A percentile compares a stretch with the other conserved stretches of the same genome.
These are phyloP conservation scores for Colletes collaris DNA, from an alignment of 2,888 invertebrate species.

Conservation along the genomic window DNA sequence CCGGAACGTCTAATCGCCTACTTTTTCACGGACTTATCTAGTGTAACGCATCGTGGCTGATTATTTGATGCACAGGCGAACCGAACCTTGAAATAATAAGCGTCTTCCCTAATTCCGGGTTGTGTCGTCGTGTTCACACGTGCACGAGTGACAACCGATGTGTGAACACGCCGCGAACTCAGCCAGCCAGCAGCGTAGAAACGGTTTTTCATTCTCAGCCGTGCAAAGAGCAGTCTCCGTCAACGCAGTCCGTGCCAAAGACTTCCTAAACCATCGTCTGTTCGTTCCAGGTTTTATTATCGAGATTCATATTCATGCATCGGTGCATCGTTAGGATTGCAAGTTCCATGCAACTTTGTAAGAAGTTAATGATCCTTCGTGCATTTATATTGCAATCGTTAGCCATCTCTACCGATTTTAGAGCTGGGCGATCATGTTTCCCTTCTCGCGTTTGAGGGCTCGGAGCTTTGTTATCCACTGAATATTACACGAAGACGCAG, in stretches of 20 bases:
- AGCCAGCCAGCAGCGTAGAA: conserved; percentile 56
- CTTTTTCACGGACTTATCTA: conserved; percentile 73
- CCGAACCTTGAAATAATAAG: conserved; percentile 80
- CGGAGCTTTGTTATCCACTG: not conserved
- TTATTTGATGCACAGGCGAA: conserved; percentile 70
- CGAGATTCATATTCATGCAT: conserved; percentile 14
- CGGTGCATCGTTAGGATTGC: conserved; percentile 16
- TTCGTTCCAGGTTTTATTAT: conserved; percentile 14
- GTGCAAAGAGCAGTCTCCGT: conserved; percentile 5
- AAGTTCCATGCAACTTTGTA: conserved; percentile 7
- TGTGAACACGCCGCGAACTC: conserved; percentile 73
- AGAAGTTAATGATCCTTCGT: conserved; percentile 24
- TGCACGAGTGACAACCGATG: conserved; percentile 72
- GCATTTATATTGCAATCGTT: conserved; percentile 9
- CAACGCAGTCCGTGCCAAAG: not conserved
- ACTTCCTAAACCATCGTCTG: not conserved
- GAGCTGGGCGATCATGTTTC: conserved; percentile 9
- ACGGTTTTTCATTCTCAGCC: conserved; percentile 42
- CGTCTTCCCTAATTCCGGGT: conserved; percentile 77
- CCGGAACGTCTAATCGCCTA: conserved; percentile 66
- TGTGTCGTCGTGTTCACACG: conserved; percentile 71
- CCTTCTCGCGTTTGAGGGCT: not conserved
- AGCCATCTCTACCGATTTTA: conserved; percentile 13
- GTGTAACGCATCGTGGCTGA: conserved; percentile 74
- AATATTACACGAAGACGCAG: not conserved